phyloP scores from a whole-genome alignment of 2,113 vertebrate genomes.

The Rhinichthys klamathensis region DNA sequence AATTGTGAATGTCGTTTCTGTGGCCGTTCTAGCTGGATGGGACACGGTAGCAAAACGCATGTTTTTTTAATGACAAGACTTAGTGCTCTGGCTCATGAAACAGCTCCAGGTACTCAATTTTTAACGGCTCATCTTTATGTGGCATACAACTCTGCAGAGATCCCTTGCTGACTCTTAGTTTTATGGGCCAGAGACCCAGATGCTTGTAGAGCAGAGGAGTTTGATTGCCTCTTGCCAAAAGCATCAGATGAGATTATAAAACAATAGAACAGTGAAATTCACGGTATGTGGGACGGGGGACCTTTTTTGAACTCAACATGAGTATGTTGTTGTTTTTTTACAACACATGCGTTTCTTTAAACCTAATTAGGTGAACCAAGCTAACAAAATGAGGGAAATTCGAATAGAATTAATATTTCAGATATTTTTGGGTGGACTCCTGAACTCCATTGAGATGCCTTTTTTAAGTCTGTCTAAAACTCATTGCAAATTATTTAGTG shows the following conservation, averaged over 20 bases:
- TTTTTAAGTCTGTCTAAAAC: no score
- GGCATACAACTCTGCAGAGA: conserved; percentile 29
- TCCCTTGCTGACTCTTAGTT: conserved; percentile 30
- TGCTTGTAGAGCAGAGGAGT: conserved; percentile 16
- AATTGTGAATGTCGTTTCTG: conserved; percentile 21
- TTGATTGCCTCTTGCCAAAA: background rate
- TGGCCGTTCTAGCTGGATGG: conserved; percentile 15
- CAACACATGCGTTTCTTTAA: background rate
- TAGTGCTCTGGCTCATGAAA: conserved; percentile 53
- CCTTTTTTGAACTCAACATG: background rate
- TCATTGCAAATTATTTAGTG: no score
- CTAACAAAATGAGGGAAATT: background rate
- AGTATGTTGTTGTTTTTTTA: background rate
- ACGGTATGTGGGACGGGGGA: background rate
- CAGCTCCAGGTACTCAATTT: conserved; percentile 52
- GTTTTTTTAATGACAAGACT: conserved; percentile 56
- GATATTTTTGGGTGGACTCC: background rate
- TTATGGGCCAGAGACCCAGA: conserved; percentile 3
- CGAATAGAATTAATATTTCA: background rate
- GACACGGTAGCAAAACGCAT: conserved; percentile 47
- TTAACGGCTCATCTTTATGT: conserved; percentile 44
- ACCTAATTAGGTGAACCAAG: background rate
- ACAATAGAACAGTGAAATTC: background rate
- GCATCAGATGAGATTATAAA: background rate
- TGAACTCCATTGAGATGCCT: background rate